These are phyloP conservation scores for Entelurus aequoreus DNA, from an alignment of 2,113 vertebrate species.

Conservation along the genomic window DNA sequence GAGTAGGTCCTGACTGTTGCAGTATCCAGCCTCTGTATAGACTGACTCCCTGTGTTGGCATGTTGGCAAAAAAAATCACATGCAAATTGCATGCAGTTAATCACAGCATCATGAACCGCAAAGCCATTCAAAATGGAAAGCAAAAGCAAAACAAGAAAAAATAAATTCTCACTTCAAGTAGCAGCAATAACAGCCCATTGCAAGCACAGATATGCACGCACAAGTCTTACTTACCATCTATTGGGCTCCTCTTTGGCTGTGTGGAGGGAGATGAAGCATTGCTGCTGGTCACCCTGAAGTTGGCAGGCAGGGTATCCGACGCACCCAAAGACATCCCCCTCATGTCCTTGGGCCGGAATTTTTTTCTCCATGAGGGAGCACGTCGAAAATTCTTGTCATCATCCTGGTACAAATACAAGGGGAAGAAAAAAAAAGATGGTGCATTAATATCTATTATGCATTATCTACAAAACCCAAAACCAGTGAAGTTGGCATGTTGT, in stretches of 20 bases:
- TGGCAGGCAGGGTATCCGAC: slow-evolving; percentile 91
- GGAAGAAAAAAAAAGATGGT: background rate
- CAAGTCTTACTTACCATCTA: slow-evolving; percentile 80
- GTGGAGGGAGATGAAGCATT: slow-evolving; percentile 82
- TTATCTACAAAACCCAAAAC: too few species aligned
- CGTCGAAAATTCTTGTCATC: slow-evolving; percentile 95
- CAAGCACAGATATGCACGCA: background rate
- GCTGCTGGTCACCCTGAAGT: slow-evolving; percentile 86
- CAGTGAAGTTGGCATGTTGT: too few species aligned
- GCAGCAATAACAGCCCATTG: background rate
- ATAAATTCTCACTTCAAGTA: background rate
- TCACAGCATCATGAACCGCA: slow-evolving; percentile 51
- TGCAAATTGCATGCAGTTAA: slow-evolving; percentile 91
- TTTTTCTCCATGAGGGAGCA: slow-evolving; percentile 96
- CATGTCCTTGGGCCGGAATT: slow-evolving; percentile 94
- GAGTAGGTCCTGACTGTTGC: slow-evolving; percentile 97
- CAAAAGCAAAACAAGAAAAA: background rate
- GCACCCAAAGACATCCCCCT: slow-evolving; percentile 82
- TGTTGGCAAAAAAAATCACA: slow-evolving; percentile 64
- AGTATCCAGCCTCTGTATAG: slow-evolving; percentile 92
- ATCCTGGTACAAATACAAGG: slow-evolving; percentile 67
- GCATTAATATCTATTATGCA: slow-evolving; percentile 49
- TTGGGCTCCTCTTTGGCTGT: slow-evolving; percentile 93
- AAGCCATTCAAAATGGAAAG: slow-evolving; percentile 29
- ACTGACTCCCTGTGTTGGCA: slow-evolving; percentile 80